These are phyloP conservation scores for Brachyhypopomus occidentalis DNA, from an alignment of 2,113 vertebrate genomes.

Conservation along the genomic window DNA sequence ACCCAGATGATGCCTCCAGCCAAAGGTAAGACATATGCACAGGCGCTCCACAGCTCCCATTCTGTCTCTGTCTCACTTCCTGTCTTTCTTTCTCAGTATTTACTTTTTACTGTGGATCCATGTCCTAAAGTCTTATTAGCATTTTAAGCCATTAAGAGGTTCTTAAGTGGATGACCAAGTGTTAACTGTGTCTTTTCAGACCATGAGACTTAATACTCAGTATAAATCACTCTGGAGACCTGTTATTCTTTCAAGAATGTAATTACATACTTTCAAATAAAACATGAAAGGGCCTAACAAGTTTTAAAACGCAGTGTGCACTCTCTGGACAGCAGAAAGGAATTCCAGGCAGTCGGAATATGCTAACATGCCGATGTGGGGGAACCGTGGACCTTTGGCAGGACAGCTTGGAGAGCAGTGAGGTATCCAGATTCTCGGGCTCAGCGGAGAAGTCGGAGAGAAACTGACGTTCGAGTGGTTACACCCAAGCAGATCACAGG, in stretches of 20 bases:
- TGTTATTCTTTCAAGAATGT: slow-evolving; percentile 98
- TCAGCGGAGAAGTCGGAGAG: slow-evolving; percentile 11
- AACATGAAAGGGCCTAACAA: slow-evolving; percentile 98
- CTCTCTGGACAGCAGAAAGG: slow-evolving; percentile 88
- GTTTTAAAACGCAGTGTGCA: slow-evolving; percentile 97
- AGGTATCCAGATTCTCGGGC: slow-evolving; percentile 14
- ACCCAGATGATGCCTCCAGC: not conserved
- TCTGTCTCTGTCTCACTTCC: slow-evolving; percentile 6
- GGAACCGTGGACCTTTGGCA: slow-evolving; percentile 60
- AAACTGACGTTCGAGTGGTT: slow-evolving; percentile 22
- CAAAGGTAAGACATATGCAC: not conserved
- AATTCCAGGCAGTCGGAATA: slow-evolving; percentile 98
- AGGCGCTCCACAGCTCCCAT: not conserved
- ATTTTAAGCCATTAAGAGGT: slow-evolving; percentile 59
- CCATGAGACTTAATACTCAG: slow-evolving; percentile 93
- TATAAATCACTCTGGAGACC: slow-evolving; percentile 92
- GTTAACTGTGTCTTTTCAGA: slow-evolving; percentile 92
- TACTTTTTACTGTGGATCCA: slow-evolving; percentile 52
- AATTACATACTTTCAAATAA: slow-evolving; percentile 99
- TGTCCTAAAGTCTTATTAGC: slow-evolving; percentile 51
- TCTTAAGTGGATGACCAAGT: slow-evolving; percentile 64
- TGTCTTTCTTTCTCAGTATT: slow-evolving; percentile 39
- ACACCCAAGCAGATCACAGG: slow-evolving; percentile 10
- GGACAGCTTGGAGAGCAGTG: slow-evolving; percentile 32
- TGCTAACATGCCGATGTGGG: slow-evolving; percentile 92